Conservation (phyloP, 2,888 invertebrate species). For the Cloeon dipterum region DNA sequence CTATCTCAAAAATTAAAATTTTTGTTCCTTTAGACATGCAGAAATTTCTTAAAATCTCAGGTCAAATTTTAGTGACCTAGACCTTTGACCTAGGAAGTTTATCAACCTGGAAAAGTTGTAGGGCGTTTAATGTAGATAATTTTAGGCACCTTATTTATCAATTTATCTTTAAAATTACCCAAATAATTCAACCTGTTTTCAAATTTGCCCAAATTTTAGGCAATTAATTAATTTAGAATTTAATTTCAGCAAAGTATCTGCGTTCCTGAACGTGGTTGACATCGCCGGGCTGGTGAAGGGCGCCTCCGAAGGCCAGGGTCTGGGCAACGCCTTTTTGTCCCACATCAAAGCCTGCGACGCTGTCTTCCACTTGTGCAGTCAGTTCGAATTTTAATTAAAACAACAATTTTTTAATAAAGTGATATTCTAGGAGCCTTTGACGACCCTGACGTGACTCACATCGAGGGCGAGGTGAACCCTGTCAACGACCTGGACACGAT, state of each 20-base stretch:
- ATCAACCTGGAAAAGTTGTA: too few relatives aligned
- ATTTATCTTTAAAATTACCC: too few relatives aligned
- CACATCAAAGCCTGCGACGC: constrained; percentile 98
- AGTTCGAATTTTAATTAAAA: constrained; percentile 22
- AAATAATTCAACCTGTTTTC: too few relatives aligned
- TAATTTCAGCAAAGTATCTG: constrained; percentile 93
- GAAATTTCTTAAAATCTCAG: too few relatives aligned
- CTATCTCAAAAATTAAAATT: too few relatives aligned
- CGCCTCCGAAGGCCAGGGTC: constrained; percentile 91
- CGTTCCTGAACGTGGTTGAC: constrained; percentile 91
- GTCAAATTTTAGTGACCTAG: too few relatives aligned
- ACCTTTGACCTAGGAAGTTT: too few relatives aligned
- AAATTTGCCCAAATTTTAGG: too few relatives aligned
- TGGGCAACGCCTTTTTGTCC: constrained; percentile 96
- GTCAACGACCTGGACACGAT: constrained; percentile 93
- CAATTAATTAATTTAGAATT: too few relatives aligned
- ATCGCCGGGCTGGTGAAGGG: constrained; percentile 97
- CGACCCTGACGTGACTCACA: constrained; percentile 91
- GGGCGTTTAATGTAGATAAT: too few relatives aligned
- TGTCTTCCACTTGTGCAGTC: constrained; percentile 89
- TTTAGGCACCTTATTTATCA: too few relatives aligned
- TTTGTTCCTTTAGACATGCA: too few relatives aligned
- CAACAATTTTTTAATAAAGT: background rate
- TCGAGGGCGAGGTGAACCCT: constrained; percentile 97
- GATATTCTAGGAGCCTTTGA: constrained; percentile 77